Percentiles rank a stretch among this genome's conserved stretches.
phyloP scores from a whole-genome alignment of 2,113 vertebrate genomes.

The Vidua chalybeata region DNA sequence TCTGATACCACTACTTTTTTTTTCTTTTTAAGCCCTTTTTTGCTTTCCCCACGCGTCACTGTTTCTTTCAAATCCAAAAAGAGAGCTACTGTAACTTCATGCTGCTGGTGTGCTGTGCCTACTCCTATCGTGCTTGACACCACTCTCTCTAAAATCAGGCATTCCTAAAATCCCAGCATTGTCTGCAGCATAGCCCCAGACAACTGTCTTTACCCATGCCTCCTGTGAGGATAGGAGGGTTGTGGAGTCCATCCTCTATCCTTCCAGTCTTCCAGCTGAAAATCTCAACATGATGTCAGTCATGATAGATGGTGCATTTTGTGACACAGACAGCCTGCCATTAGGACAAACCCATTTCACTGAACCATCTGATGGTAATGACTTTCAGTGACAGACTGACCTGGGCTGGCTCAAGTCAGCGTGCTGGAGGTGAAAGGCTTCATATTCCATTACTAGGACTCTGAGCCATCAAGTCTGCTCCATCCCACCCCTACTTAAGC shows the following conservation, averaged over 20 bases:
- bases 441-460: slow-evolving; percentile 29
- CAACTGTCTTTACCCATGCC: not conserved
- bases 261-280: not conserved
- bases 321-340: slow-evolving; percentile 17
- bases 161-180: not conserved
- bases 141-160: not conserved
- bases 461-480: slow-evolving; percentile 38
- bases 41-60: not conserved
- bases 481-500: not conserved
- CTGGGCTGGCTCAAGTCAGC: not conserved
- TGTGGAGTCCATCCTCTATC: not conserved
- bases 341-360: slow-evolving; percentile 30
- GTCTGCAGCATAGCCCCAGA: not conserved
- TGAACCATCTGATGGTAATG: slow-evolving; percentile 31
- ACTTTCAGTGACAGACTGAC: slow-evolving; percentile 24
- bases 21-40: not conserved
- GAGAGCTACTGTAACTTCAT: not conserved
- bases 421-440: slow-evolving; percentile 26
- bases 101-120: not conserved
- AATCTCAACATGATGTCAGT: not conserved
- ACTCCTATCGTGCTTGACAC: not conserved
- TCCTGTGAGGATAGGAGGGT: fast-evolving
- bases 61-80: not conserved
- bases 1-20: not conserved
- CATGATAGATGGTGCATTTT: slow-evolving; percentile 43